Conservation (phyloP, 1,140 invertebrate species). For the Ladona fulva region DNA sequence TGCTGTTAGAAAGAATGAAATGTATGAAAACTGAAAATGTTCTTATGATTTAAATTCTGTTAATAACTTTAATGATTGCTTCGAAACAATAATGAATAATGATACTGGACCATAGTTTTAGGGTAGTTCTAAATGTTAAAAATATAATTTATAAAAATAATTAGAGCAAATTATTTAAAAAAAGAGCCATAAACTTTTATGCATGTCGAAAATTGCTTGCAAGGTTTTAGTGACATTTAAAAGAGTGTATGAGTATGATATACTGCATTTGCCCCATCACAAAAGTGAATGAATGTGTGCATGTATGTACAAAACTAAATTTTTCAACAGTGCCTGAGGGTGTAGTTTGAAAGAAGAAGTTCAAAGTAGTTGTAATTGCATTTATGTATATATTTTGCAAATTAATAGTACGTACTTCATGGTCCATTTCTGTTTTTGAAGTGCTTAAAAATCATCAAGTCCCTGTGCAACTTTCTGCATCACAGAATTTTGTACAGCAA, state of each 20-base stretch:
- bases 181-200: too few species aligned
- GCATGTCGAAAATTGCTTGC: too few species aligned
- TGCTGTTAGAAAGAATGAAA: too few species aligned
- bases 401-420: not conserved
- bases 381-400: slow-evolving; percentile 5
- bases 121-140: too few species aligned
- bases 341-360: not conserved
- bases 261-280: not conserved
- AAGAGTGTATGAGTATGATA: not conserved
- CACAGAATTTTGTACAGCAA: not conserved
- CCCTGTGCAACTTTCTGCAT: not conserved
- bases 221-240: too few species aligned
- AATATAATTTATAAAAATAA: too few species aligned
- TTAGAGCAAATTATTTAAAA: too few species aligned
- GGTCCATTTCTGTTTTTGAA: slow-evolving; percentile 1
- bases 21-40: too few species aligned
- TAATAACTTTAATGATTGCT: too few species aligned
- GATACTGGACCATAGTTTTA: too few species aligned
- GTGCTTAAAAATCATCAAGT: not conserved
- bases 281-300: not conserved
- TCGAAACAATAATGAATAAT: too few species aligned
- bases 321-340: slow-evolving; percentile 7
- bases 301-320: not conserved
- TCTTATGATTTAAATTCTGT: too few species aligned
- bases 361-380: not conserved